phyloP scores from a whole-genome alignment of 2,113 vertebrate species.

The Pomatostomus ruficeps region DNA sequence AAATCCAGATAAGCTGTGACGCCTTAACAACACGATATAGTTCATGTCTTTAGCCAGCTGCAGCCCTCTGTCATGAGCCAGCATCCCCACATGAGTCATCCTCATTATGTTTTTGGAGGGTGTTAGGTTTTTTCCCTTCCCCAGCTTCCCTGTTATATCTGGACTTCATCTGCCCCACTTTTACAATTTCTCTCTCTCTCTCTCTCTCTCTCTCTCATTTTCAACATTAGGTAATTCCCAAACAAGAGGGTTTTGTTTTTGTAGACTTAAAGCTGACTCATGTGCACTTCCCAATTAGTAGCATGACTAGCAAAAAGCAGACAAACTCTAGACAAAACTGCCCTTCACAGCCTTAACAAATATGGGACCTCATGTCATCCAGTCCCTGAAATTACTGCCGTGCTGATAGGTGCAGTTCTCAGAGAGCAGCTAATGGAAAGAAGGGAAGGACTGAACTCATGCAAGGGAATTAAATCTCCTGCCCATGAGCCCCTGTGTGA shows the following conservation, averaged over 20 bases:
- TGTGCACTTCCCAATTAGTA: background rate
- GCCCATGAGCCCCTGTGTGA: background rate
- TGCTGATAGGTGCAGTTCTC: background rate
- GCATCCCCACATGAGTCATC: background rate
- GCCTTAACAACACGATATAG: background rate
- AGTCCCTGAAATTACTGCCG: background rate
- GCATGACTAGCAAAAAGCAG: background rate
- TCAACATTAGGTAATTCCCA: background rate
- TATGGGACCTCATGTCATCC: background rate
- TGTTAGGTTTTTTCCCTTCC: background rate
- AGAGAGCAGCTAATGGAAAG: background rate
- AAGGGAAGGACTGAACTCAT: background rate
- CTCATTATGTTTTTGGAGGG: background rate
- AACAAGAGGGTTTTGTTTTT: background rate
- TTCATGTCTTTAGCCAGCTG: background rate
- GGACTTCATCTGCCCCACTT: background rate
- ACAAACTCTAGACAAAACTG: background rate
- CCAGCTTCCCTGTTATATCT: background rate
- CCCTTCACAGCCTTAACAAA: background rate
- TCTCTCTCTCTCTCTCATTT: background rate
- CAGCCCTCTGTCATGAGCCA: background rate
- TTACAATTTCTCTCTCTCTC: background rate
- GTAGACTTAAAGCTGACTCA: background rate
- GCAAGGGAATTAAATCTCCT: background rate
- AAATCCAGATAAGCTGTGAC: background rate